Base-by-base conservation (phyloP, 1,140 invertebrate species). In the Drosophila arizonae region DNA sequence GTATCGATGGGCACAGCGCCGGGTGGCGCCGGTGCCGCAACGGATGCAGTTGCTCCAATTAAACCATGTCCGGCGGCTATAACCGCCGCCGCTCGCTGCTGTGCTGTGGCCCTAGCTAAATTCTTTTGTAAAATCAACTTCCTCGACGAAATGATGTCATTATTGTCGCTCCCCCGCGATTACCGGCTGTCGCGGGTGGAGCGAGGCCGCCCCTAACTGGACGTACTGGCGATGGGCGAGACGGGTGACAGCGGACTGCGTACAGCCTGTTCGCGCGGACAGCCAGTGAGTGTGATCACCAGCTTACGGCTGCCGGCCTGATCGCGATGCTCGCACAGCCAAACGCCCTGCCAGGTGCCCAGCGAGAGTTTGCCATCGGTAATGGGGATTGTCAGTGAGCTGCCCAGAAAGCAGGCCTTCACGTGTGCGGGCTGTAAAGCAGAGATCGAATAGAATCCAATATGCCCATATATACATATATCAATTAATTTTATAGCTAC, bases 271-370 rank as follows among this genome's bases (percentile, higher is more conserved):
- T 97, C 96, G 66, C 96, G 94, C 77, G 96, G 94, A 92, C 96
- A 97, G 28, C 97, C 97, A 76, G 97, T 98, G 90, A 98, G 92
- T 65, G 97, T 98, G 81, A 98, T 95, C 73, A 98, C 95, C 88
- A 98, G 92, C 93, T 98, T 98, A 70, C 97, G 94, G 87, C 96
- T 97, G 71, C 97, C 97, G 80, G 97, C 98, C 90, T 97, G 96
- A 93, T 99, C 97, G 84, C 98, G 95, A 93, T 99, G 98, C 93
- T 99, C 98, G 93, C 98, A 99, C 68, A 99, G 94, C 98, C 98
- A 99, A 72, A 99, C 96, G 61, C 98, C 98, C 93, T 99, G 98
- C 98, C 98, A 99, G 77, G 97, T 98, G 61, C 98, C 98, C 73
- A 99, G 93, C 87, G 97, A 98, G 76, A 99, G 93, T 92, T 98